phyloP scores from a whole-genome alignment of 2,113 vertebrate genomes.

The Labrus mixtus region DNA sequence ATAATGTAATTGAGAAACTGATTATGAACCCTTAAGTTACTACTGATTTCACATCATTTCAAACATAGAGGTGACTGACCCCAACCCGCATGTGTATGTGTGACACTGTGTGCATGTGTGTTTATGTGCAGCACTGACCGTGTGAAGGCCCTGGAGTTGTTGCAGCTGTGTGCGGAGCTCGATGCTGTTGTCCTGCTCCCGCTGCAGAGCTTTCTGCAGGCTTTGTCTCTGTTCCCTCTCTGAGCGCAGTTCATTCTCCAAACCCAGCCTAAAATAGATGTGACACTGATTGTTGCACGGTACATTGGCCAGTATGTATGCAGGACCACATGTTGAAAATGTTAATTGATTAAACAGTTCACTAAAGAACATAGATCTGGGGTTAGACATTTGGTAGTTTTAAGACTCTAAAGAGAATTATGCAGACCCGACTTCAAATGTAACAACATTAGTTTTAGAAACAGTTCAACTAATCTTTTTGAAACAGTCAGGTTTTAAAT shows the following conservation, averaged over 20 bases:
- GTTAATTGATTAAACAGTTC: no score
- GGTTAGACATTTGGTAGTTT: neutral
- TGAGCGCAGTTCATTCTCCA: conserved; percentile 91
- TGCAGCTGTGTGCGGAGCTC: conserved; percentile 93
- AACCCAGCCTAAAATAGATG: conserved; percentile 81
- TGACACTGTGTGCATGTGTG: neutral
- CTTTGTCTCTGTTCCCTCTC: conserved; percentile 93
- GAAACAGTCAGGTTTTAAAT: no score
- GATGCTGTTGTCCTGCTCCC: conserved; percentile 89
- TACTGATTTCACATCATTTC: neutral
- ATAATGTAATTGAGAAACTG: neutral
- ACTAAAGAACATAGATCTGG: neutral
- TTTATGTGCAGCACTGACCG: conserved; percentile 55
- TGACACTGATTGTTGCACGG: neutral
- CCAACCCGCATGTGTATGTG: neutral
- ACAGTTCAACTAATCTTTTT: no score
- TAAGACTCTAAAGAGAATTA: neutral
- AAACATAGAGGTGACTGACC: neutral
- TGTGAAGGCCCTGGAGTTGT: conserved; percentile 92
- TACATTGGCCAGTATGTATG: no score
- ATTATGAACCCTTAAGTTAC: neutral
- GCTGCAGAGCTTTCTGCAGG: conserved; percentile 90
- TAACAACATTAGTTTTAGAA: neutral
- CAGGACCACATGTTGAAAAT: neutral
- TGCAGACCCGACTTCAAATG: neutral